Evolutionary conservation across 1,140 invertebrate genomes (phyloP).

Genomic region (Drosophila takahashii): DNA sequence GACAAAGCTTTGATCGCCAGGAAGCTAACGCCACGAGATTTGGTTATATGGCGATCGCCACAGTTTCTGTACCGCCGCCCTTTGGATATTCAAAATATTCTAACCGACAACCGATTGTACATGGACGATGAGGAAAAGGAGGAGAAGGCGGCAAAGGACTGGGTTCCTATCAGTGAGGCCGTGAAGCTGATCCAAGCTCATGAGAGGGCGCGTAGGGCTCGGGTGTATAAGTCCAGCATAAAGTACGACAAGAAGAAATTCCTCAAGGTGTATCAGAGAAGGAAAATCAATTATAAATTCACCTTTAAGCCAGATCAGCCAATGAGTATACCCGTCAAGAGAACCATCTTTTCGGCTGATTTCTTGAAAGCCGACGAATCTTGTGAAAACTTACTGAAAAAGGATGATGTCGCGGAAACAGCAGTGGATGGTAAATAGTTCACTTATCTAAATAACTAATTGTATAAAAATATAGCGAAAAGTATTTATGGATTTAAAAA

Average conservation of each 20-base stretch:
- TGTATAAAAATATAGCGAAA: too few relatives aligned
- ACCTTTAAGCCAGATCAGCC: conserved; percentile 71
- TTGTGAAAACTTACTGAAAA: conserved; percentile 47
- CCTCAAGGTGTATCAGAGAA: conserved; percentile 49
- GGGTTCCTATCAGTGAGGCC: conserved; percentile 50
- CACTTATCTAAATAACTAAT: background rate
- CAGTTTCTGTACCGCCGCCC: conserved; percentile 74
- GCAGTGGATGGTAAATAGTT: conserved; percentile 23
- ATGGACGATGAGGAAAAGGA: conserved; percentile 66
- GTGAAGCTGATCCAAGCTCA: conserved; percentile 86
- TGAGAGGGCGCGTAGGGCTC: conserved; percentile 86
- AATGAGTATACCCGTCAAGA: conserved; percentile 77
- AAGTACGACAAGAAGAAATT: conserved; percentile 62
- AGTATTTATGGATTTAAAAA: too few relatives aligned
- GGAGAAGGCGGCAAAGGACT: conserved; percentile 33
- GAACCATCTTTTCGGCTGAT: conserved; percentile 68
- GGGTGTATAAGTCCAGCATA: conserved; percentile 84
- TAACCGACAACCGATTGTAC: conserved; percentile 57
- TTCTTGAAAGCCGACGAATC: conserved; percentile 58
- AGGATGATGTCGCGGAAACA: conserved; percentile 14
- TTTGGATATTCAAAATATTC: conserved; percentile 64
- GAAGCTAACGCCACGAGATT: conserved; percentile 86
- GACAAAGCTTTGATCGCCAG: conserved; percentile 87
- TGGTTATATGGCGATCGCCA: conserved; percentile 84
- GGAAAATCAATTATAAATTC: conserved; percentile 68